Evolutionary conservation across 2,797 vertebrate species (phyloP), one percentile per base, ranked within the genome.

Genomic region (Ptychobarbus kaznakovi): DNA sequence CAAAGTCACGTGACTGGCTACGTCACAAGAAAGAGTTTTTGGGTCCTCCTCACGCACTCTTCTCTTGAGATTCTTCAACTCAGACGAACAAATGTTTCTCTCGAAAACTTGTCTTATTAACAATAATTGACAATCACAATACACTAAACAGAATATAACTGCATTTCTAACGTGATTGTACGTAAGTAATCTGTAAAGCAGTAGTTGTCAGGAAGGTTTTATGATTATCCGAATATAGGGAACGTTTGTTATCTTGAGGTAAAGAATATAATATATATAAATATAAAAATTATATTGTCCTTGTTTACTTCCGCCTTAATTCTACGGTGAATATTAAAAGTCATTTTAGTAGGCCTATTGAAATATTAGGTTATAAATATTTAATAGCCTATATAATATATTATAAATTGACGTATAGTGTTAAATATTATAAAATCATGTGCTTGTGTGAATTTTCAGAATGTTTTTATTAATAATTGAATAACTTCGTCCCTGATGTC

Each of bases 1-100:
- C 87, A 11, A 40, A 74, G 94, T 95, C 95, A 95, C 92, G 91
- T 95, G 94, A 94, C 89, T 87, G 4, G 51, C 90, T 92, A 93
- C 94, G 94, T 95, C 94, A 94, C 69, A 85, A 82, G 35, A 65
- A 20, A 35, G 13, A 66, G 13, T 32, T 53, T 53, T 75, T 69
- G 82, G 81, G 87, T 87, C 86, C 87, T 86, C 79, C 81, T 85
- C 58, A 32, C 32, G 40, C 65, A 28, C 83, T 25, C 28, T 38
- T 44, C 10, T 25, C 69, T 53, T 83, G 70, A 58, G 12, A 13
- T 25, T 68, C 68, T 69, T 22, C 49, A 44, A 7, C 58, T 65
- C 25, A 18, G 22, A 35, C 32, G 11, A 56, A 13, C 51, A n/a
- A n/a, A 58, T 40, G 20, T n/a, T 58, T 9, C 32, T n/a, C 74